phyloP scores from a whole-genome alignment of 2,888 invertebrate genomes.

The Alloscopus bannaensis region DNA sequence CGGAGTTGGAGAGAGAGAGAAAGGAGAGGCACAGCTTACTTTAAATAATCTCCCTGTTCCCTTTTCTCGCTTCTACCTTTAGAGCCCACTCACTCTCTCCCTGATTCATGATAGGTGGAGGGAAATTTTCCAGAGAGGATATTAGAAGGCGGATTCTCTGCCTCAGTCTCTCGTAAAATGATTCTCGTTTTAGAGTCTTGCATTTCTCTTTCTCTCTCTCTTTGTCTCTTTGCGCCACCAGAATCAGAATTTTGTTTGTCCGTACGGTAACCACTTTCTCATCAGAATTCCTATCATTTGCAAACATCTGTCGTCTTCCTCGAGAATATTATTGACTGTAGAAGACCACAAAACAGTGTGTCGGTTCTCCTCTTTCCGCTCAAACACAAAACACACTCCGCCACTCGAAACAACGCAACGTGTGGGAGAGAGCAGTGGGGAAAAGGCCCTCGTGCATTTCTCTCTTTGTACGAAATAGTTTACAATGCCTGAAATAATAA shows the following conservation, averaged over 20 bases:
- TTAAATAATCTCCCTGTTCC: no score
- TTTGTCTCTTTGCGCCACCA: conserved; percentile 25
- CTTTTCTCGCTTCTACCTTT: no score
- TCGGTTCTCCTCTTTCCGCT: conserved; percentile 32
- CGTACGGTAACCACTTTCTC: conserved; percentile 25
- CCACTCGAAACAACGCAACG: not conserved
- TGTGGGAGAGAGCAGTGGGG: not conserved
- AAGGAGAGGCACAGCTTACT: no score
- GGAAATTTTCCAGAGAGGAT: no score
- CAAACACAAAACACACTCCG: conserved; percentile 31
- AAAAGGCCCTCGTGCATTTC: no score
- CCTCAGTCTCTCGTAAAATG: conserved; percentile 27
- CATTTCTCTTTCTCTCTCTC: not conserved
- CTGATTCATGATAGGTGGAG: no score
- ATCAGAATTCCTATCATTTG: conserved; percentile 67
- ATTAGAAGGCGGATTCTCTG: no score
- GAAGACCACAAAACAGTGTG: conserved; percentile 58
- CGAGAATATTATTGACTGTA: conserved; percentile 66
- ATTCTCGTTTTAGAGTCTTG: no score
- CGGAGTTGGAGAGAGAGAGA: no score
- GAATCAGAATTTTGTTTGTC: no score
- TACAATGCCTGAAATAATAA: conserved; percentile 63
- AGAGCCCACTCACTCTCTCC: no score
- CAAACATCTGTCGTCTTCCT: conserved; percentile 66
- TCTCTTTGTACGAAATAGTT: conserved; percentile 40